Conservation (phyloP, 2,888 invertebrate species). For the Gortyna flavago region DNA sequence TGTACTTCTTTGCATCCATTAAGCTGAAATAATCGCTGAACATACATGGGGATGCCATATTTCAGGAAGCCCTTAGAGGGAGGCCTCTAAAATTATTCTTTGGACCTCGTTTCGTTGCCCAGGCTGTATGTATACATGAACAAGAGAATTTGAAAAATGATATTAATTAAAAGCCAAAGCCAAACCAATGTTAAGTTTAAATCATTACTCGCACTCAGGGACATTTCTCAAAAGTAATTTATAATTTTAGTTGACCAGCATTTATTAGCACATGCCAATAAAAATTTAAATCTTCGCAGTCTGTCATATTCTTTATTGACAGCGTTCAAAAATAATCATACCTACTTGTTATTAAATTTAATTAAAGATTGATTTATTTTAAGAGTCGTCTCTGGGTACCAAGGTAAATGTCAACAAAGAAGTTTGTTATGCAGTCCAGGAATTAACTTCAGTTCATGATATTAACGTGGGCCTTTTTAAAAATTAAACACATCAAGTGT, state of each 20-base stretch:
- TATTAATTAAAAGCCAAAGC: background rate
- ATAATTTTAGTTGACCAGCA: background rate
- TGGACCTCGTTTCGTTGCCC: background rate
- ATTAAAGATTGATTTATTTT: background rate
- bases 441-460: background rate
- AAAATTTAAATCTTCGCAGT: background rate
- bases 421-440: background rate
- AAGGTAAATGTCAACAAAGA: conserved; percentile 27
- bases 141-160: background rate
- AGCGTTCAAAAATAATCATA: background rate
- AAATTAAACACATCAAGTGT: conserved; percentile 14
- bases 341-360: background rate
- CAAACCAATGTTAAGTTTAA: background rate
- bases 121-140: background rate
- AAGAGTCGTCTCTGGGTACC: background rate
- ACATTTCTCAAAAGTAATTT: background rate
- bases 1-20: background rate
- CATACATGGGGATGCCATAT: background rate
- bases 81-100: background rate
- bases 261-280: background rate
- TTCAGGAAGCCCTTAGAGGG: background rate
- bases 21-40: background rate
- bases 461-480: background rate
- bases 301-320: background rate
- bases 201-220: background rate